Evolutionary conservation across 2,797 vertebrate genomes (phyloP), one percentile per base, ranked within the genome.

Genomic region (Hydrocynus forskahlii): DNA sequence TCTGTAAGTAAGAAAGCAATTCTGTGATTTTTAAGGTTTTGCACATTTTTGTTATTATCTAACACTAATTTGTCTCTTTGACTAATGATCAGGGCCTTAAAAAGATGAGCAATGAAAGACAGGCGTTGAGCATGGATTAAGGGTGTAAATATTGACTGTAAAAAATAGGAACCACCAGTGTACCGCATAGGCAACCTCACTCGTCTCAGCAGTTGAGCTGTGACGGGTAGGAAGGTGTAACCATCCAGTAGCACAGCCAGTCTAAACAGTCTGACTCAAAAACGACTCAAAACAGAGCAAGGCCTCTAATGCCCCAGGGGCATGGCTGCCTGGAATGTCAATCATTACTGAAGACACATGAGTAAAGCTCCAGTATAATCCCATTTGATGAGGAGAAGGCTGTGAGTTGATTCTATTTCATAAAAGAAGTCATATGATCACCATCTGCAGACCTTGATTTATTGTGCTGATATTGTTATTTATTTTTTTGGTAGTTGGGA

Each of bases 221-320:
- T 90, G 91, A 92, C 85, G 89, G 92, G 90, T 91, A 85, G 88
- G 83, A 78, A 85, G 87, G 88, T 88, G 81, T 83, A 79, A 82
- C 86, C 84, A 89, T 89, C 85, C 87, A 66, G 84, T 86, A 71
- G 59, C 43, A 81, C 43, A 70, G 83, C 76, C 70, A 78, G 76
- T 88, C 88, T 90, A 90, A 90, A 92, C 88, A 89, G 82, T 76
- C 64, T 74, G 25, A 77, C 84, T 85, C 72, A 86, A 86, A 84
- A 91, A 87, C 82, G 76, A 79, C 52, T 91, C 82, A 83, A 88
- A 92, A 85, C 81, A 82, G 81, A 83, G 63, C 64, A 63, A 79
- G 67, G 75, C 81, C 89, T 68, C 84, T 72, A 57, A 72, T 87
- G 84, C 79, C 87, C 85, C 73, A 17, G 74, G 87, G 87, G 89